A percentile compares a stretch with the other conserved stretches of the same genome.
These are phyloP conservation scores for Cotesia vestalis DNA, from an alignment of 1,140 invertebrate genomes.

Conservation along the genomic window DNA sequence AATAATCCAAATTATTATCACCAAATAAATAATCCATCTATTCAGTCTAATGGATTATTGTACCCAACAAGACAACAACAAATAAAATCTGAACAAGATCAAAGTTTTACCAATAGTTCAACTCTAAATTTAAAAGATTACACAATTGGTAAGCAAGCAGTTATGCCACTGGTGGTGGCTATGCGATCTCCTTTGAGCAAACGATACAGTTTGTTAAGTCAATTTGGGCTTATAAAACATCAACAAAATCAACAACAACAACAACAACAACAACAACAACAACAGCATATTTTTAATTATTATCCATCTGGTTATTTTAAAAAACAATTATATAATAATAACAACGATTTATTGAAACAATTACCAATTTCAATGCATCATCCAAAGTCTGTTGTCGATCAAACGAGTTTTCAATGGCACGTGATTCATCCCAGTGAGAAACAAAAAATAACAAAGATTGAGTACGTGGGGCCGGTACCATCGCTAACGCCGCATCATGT, in stretches of 20 bases:
- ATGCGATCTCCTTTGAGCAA: conserved; percentile 18
- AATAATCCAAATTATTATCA: conserved; percentile 40
- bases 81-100: too few relatives aligned
- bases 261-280: conserved; percentile 23
- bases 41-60: too few relatives aligned
- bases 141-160: conserved; percentile 41
- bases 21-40: conserved; percentile 45
- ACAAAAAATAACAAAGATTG: conserved; percentile 45
- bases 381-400: conserved; percentile 22
- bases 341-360: conserved; percentile 18
- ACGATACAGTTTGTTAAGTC: conserved; percentile 34
- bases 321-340: conserved; percentile 4
- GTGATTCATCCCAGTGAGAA: conserved; percentile 32
- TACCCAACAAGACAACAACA: too few relatives aligned
- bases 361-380: conserved; percentile 5
- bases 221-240: conserved; percentile 29
- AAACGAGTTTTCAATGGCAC: background rate
- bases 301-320: background rate
- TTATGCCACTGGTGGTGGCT: conserved; percentile 17
- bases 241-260: conserved; percentile 3
- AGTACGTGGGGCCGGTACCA: conserved; percentile 63
- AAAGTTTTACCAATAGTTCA: background rate
- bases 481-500: conserved; percentile 43
- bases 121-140: conserved; percentile 41
- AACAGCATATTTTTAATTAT: background rate